Evolutionary conservation across 2,888 invertebrate genomes (phyloP).

Genomic region (Polymixis flavicincta): DNA sequence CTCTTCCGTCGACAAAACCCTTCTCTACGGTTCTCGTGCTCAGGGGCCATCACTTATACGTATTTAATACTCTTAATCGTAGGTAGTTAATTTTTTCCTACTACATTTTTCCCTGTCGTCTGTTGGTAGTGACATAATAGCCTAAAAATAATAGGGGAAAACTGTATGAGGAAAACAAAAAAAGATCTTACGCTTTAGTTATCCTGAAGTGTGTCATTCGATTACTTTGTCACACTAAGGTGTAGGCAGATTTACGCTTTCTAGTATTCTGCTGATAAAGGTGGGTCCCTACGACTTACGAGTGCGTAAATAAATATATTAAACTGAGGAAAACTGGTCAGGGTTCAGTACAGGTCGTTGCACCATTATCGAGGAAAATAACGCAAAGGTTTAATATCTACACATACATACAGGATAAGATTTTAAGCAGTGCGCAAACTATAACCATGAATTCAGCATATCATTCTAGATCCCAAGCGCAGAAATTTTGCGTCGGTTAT

Average conservation of each 20-base stretch:
- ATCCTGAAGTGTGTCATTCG: constrained; percentile 22
- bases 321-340: not conserved
- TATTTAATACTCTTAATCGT: not conserved
- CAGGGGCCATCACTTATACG: not conserved
- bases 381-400: not conserved
- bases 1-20: no score
- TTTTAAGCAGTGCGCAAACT: no score
- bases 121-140: constrained; percentile 8
- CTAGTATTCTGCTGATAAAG: not conserved
- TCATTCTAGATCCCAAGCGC: no score
- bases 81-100: not conserved
- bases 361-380: not conserved
- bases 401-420: no score
- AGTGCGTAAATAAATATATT: not conserved
- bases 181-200: constrained; percentile 24
- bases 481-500: no score
- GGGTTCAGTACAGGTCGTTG: not conserved
- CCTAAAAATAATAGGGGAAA: constrained; percentile 37
- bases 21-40: no score
- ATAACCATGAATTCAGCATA: no score
- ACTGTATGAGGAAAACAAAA: constrained; percentile 31
- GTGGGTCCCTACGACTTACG: not conserved
- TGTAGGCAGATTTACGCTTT: constrained; percentile 4
- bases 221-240: constrained; percentile 22
- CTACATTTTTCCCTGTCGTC: not conserved